These are phyloP conservation scores for Drosophila nigritarsus DNA, from an alignment of 2,888 invertebrate species.

Conservation along the genomic window DNA sequence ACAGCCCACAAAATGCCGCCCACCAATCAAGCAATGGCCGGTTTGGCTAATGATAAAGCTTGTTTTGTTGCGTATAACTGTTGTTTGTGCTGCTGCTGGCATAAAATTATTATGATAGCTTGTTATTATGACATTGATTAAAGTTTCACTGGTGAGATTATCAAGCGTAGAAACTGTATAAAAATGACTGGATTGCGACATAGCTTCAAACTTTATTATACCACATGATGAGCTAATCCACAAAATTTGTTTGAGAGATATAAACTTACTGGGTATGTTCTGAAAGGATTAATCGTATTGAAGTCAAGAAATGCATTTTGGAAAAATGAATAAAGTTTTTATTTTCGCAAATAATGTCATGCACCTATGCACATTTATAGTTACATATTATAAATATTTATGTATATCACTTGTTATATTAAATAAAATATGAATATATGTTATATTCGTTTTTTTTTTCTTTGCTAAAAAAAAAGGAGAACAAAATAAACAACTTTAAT, in stretches of 20 bases:
- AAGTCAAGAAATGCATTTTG: constrained; percentile 41
- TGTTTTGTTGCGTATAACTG: constrained; percentile 56
- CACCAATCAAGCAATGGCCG: constrained; percentile 65
- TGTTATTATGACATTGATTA: constrained; percentile 62
- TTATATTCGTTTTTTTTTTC: constrained; percentile 3
- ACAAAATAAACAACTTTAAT: constrained; percentile 51
- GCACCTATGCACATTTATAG: constrained; percentile 45
- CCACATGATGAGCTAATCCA: constrained; percentile 5
- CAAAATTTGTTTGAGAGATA: background rate
- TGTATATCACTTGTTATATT: constrained; percentile 63
- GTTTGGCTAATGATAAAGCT: constrained; percentile 75
- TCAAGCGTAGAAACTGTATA: constrained; percentile 32
- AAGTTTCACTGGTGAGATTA: constrained; percentile 61
- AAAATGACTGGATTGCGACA: constrained; percentile 45
- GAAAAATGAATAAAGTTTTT: constrained; percentile 63
- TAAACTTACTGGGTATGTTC: constrained; percentile 11
- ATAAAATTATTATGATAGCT: constrained; percentile 61
- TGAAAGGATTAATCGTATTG: constrained; percentile 9
- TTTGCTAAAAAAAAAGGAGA: constrained; percentile 16
- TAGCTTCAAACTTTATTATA: constrained; percentile 30
- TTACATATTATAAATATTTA: constrained; percentile 45
- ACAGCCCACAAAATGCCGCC: constrained; percentile 30
- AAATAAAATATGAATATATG: constrained; percentile 27
- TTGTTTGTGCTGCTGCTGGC: constrained; percentile 35
- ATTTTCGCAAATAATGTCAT: constrained; percentile 55